These are phyloP conservation scores for Nomada goodeniana DNA, from an alignment of 2,888 invertebrate genomes.

Conservation along the genomic window DNA sequence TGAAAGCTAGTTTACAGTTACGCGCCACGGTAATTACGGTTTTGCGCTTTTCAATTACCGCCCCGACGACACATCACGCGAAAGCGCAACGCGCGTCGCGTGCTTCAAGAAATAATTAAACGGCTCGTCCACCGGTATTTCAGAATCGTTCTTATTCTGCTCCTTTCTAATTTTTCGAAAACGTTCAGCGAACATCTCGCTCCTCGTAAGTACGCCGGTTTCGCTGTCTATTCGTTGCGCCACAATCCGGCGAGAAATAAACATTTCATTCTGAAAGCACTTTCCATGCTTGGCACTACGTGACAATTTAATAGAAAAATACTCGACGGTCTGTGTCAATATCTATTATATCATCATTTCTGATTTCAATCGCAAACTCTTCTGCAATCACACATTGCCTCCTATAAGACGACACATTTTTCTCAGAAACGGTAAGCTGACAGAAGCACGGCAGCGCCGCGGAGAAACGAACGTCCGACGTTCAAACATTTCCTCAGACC, in stretches of 20 bases:
- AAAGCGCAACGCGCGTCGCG: slow-evolving; percentile 15
- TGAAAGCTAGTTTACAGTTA: slow-evolving; percentile 53
- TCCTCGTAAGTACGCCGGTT: no score
- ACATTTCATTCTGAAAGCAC: not conserved
- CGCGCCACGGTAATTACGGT: slow-evolving; percentile 62
- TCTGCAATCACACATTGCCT: not conserved
- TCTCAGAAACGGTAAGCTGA: not conserved
- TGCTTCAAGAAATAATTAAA: slow-evolving; percentile 66
- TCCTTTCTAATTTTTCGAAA: no score
- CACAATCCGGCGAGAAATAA: not conserved
- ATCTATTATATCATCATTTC: no score
- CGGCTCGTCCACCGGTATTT: not conserved
- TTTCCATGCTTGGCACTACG: no score
- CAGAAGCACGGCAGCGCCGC: not conserved
- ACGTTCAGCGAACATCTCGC: no score
- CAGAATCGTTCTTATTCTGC: not conserved
- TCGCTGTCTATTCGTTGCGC: no score
- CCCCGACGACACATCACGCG: slow-evolving; percentile 26
- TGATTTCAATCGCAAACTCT: not conserved
- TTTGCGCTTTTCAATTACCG: slow-evolving; percentile 69
- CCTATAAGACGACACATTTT: not conserved
- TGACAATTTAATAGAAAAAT: no score
- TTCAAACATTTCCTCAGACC: slow-evolving; percentile 36
- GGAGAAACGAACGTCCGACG: slow-evolving; percentile 6
- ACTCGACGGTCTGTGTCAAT: no score